phyloP scores from a whole-genome alignment of 2,113 vertebrate genomes.

The Nansenia antarctica region DNA sequence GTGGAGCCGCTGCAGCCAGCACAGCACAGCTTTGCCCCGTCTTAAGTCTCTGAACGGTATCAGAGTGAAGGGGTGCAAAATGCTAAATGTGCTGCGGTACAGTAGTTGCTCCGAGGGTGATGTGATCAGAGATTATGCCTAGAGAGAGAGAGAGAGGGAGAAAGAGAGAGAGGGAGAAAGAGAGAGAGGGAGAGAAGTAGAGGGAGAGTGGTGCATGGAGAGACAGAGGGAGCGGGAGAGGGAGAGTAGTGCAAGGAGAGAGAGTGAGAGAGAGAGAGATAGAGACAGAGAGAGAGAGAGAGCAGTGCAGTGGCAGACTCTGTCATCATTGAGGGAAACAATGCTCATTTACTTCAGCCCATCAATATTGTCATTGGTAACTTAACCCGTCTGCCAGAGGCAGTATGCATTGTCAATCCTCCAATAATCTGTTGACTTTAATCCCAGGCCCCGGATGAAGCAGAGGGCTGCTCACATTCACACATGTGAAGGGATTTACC shows the following conservation, averaged over 20 bases:
- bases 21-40: constrained; percentile 39
- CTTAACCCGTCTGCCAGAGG: constrained; percentile 44
- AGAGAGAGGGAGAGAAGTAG: no score
- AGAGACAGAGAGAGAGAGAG: no score
- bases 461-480: constrained; percentile 45
- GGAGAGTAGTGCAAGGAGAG: no score
- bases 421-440: constrained; percentile 61
- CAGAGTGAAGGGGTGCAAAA: constrained; percentile 33
- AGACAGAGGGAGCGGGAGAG: no score
- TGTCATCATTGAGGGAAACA: no score
- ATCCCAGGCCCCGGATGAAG: constrained; percentile 50
- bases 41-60: constrained; percentile 24
- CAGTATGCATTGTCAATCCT: constrained; percentile 46
- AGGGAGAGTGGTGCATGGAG: no score
- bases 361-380: no score
- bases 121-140: constrained; percentile 53
- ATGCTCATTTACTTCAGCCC: constrained; percentile 38
- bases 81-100: constrained; percentile 48
- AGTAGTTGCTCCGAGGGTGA: constrained; percentile 39
- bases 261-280: no score
- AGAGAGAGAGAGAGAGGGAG: no score
- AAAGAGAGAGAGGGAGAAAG: no score
- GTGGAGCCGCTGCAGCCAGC: constrained; percentile 33
- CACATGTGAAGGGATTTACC: constrained; percentile 45
- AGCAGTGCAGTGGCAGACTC: no score